These are phyloP conservation scores for Plectus sambesii DNA, from an alignment of 1,140 invertebrate species.

Conservation along the genomic window DNA sequence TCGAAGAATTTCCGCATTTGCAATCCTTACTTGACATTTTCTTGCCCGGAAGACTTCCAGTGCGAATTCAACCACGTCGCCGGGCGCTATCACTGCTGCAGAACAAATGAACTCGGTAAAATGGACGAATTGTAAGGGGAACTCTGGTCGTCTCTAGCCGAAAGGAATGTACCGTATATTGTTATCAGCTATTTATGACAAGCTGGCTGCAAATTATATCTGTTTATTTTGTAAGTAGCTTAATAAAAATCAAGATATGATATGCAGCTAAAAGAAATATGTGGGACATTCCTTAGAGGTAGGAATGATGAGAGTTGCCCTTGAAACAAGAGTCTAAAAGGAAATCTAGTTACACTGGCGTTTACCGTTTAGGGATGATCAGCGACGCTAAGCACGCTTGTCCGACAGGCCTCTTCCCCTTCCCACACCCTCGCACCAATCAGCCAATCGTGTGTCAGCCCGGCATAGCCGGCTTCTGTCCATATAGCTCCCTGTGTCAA, in stretches of 20 bases:
- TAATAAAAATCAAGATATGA: too few species aligned
- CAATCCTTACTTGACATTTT: conserved; percentile 15
- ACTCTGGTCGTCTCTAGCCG: too few species aligned
- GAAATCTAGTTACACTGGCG: conserved; percentile 1
- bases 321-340: not conserved
- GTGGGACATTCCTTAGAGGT: too few species aligned
- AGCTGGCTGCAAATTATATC: too few species aligned
- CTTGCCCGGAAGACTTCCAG: conserved; percentile 10
- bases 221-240: too few species aligned
- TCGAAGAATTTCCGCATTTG: conserved; percentile 11
- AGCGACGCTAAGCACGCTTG: conserved; percentile 14
- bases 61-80: conserved; percentile 5
- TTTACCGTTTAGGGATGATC: conserved; percentile 4
- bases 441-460: conserved; percentile 18
- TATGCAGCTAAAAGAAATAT: conserved; percentile 2
- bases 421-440: conserved; percentile 9
- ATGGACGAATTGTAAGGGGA: too few species aligned
- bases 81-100: conserved; percentile 10
- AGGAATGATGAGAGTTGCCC: not conserved
- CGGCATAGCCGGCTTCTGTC: conserved; percentile 13
- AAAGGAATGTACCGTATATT: too few species aligned
- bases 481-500: conserved; percentile 10
- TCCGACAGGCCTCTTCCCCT: conserved; percentile 8
- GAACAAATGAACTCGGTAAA: too few species aligned
- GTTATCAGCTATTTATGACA: too few species aligned